Conservation (phyloP, 2,113 vertebrate species). For the Dicerorhinus sumatrensis region DNA sequence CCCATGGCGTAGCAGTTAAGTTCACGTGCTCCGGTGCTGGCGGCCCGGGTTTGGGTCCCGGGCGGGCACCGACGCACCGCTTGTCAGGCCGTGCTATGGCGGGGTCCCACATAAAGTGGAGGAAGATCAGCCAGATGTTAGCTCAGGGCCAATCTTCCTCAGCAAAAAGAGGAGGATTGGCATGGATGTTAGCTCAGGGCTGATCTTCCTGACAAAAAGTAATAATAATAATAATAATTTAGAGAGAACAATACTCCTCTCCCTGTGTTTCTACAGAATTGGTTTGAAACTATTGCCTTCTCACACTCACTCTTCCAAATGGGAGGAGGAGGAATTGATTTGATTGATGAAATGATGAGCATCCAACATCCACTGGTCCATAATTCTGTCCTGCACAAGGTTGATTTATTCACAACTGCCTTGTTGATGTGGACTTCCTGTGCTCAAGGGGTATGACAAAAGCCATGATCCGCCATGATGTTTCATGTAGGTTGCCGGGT, state of each 20-base stretch:
- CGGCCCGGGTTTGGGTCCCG: too few species aligned
- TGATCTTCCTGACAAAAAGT: too few species aligned
- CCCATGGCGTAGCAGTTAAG: too few species aligned
- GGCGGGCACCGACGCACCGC: too few species aligned
- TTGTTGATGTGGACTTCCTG: not conserved
- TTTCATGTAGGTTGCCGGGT: not conserved
- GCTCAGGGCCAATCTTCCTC: too few species aligned
- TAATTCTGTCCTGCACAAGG: not conserved
- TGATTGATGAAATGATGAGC: not conserved
- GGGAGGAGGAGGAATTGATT: not conserved
- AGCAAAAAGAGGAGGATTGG: too few species aligned
- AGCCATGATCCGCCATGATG: not conserved
- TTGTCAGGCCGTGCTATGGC: too few species aligned
- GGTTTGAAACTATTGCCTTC: not conserved
- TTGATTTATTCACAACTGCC: not conserved
- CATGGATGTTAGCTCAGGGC: too few species aligned
- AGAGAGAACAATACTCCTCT: not conserved
- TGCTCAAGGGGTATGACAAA: not conserved
- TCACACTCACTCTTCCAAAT: not conserved
- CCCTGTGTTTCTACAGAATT: not conserved
- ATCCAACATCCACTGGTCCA: not conserved
- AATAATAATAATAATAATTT: not conserved
- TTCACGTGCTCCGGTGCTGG: too few species aligned
- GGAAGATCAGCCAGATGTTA: too few species aligned
- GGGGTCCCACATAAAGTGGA: too few species aligned